Base-by-base conservation (phyloP, 53 echinoderm and acorn worm species). In the Arbacia lixula region DNA sequence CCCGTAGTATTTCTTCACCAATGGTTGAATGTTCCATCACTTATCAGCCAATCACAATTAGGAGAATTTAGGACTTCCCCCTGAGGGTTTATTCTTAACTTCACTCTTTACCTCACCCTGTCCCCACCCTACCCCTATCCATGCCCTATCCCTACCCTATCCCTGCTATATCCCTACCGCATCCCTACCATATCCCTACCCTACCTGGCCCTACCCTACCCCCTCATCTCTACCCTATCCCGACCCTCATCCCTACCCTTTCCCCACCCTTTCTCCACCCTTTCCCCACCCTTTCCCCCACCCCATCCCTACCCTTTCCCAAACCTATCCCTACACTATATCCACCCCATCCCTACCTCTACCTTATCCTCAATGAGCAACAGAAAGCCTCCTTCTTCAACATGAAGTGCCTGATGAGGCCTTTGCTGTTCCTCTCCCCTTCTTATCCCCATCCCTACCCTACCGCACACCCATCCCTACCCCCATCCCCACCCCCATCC, bases 351-450 rank as follows among this genome's bases (percentile, higher is more conserved):
- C n/a, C n/a, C n/a, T n/a, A n/a, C n/a, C 27, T 64, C 32, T 41
- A 81, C 82, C 82, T 81, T 81, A 22, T 81, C 64, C 19, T 81
- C 82, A 63, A 81, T 81, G 34, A 81, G 82, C 2, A 81, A 41
- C 2, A 8, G n/a, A 20, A 63, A 81, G 5, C 82, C 82, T 63
- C 40, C 12, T 81, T 81, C 82, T 53, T 58, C 60, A 99, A 86
- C 52, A 88, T 90, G 57, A 90, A 99, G 72, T 99, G 99, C 41
- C 93, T 86, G 33, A 99, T 75, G 24, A 90, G 66, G 36, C 85
- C 79, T 19, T 25, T 68, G 53, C n/a, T n/a, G n/a, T n/a, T n/a
- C n/a, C n/a, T 6, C 1, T 2, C 0, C 20, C 57, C n/a, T 57
- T 2, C 0, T 2, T n/a, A 57, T 2, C 12, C 14, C 20, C 57